Percentiles rank a stretch among this genome's conserved stretches.
Conservation (phyloP, 2,797 vertebrate species). For the Arrhamphus sclerolepis region DNA sequence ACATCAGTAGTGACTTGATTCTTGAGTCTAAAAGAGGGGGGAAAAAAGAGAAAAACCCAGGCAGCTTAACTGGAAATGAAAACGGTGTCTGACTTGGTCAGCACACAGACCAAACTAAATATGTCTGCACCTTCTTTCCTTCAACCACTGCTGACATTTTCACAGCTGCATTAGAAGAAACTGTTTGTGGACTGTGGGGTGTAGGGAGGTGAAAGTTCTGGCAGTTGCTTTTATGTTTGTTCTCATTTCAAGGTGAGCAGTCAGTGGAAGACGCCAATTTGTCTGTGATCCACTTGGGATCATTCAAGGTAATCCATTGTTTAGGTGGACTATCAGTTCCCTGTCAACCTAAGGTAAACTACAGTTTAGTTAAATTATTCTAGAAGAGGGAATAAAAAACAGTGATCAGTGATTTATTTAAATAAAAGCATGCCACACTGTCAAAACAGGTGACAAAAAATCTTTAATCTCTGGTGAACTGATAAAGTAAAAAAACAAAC, state of each 20-base stretch:
- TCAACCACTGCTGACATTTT: constrained; percentile 48
- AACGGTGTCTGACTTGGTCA: constrained; percentile 42
- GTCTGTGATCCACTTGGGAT: constrained; percentile 36
- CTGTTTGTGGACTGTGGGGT: constrained; percentile 12
- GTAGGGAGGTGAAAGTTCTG: constrained; percentile 14
- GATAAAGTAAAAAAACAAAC: background rate
- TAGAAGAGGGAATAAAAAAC: background rate
- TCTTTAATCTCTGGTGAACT: constrained; percentile 1
- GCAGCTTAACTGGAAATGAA: constrained; percentile 32
- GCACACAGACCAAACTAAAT: constrained; percentile 48
- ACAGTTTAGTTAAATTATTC: background rate
- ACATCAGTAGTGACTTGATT: background rate
- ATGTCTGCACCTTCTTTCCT: constrained; percentile 19
- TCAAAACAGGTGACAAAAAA: background rate
- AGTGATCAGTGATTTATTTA: background rate
- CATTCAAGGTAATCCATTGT: constrained; percentile 17
- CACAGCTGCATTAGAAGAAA: constrained; percentile 59
- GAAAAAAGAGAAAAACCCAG: constrained; percentile 15
- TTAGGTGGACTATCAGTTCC: background rate
- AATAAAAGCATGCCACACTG: too few species aligned
- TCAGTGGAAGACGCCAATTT: constrained; percentile 23
- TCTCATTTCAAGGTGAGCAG: constrained; percentile 55
- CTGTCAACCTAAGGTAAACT: background rate
- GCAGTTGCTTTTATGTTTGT: constrained; percentile 40
- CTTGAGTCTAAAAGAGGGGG: background rate